Base-by-base conservation (phyloP, 1,140 invertebrate genomes). In the Rhynchophorus ferrugineus region DNA sequence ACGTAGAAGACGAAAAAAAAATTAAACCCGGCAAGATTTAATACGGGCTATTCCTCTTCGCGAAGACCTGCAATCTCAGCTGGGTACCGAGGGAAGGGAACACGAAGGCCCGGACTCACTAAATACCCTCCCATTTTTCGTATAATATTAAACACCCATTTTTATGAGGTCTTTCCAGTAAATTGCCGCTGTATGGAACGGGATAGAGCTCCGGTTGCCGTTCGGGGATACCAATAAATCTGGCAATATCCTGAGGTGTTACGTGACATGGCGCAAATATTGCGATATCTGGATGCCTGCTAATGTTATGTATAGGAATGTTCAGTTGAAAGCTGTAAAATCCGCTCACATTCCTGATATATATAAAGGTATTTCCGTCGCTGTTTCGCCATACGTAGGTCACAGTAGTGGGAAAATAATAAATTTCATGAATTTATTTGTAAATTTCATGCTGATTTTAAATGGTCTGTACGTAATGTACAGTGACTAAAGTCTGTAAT, bases 211-310 rank as follows among this genome's bases (percentile, higher is more conserved):
- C 49, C 24, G 47, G 13, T 44, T 20, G 29, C 29, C 24, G 49
- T 50, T 43, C 36, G 36, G 21, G 34, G 49, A 43, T 44, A 38
- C 34, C 49, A 36, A 50, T 50, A 50, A 50, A 50, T 50, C 49
- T 44, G 39, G 41, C 39, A 50, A 50, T 44, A 24, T 50, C 33
- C 41, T 33, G 49, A 36, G 13, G 38, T 36, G 38, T 50, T 50
- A 44, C 49, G 39, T 50, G 49, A 50, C 49, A 44, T 36, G 49
- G 49, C 49, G 49, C 39, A 50, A 50, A 50, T 36, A 50, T 44
- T 44, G 41, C 39, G 11, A 19, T 50, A 50, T 50, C 49, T 44
- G 39, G 49, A 35, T 43, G 39, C 16, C 38, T 35, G 16, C 22
- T n/a, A 36, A 21, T 48, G 7, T 48, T 39, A 24, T 48, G 46